Conservation (phyloP, 1,140 invertebrate genomes). For the Eueides isabella region DNA sequence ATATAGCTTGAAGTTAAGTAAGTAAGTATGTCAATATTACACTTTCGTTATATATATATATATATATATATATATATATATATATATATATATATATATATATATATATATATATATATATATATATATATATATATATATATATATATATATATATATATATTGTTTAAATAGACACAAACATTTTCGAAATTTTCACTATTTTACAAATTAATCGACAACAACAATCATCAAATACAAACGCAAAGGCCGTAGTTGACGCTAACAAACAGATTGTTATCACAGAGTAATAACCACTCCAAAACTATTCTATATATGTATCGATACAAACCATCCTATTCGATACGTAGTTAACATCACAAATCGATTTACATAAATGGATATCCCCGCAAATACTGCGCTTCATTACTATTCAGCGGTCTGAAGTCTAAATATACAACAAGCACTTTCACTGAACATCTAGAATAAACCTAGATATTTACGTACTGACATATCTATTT, state of each 20-base stretch:
- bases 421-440: conserved; percentile 8
- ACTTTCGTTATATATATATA: no score
- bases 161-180: no score
- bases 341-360: conserved; percentile 6
- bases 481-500: neutral
- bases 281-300: conserved; percentile 3
- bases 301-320: neutral
- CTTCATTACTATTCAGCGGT: conserved; percentile 8
- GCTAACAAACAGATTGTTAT: neutral
- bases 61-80: no score
- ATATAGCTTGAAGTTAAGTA: no score
- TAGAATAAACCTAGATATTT: neutral
- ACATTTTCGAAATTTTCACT: no score
- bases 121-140: no score
- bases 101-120: no score
- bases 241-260: neutral
- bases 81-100: no score
- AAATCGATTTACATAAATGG: conserved; percentile 3
- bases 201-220: neutral
- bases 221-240: neutral
- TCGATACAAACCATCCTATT: neutral
- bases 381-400: neutral
- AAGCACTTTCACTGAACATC: neutral
- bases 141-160: no score
- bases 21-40: no score